These are phyloP conservation scores for Drosophila pullipes DNA, from an alignment of 2,888 invertebrate genomes.

Conservation along the genomic window DNA sequence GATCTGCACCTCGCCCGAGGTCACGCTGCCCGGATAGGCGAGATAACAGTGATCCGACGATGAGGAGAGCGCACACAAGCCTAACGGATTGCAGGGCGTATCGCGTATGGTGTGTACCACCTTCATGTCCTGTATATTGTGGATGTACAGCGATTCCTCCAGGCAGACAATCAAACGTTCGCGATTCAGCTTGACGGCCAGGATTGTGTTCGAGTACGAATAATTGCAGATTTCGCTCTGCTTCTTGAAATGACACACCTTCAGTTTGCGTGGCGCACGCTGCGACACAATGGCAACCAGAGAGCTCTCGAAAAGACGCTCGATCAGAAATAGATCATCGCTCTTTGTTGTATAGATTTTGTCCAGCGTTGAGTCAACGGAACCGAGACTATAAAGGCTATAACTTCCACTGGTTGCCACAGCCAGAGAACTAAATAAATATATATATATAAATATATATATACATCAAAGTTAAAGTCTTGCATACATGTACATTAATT, in stretches of 20 bases:
- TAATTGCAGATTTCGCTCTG: conserved; percentile 99
- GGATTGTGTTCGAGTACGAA: conserved; percentile 96
- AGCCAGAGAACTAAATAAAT: conserved; percentile 90
- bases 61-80: conserved; percentile 95
- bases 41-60: conserved; percentile 96
- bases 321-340: conserved; percentile 96
- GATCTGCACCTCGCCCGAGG: conserved; percentile 92
- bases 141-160: conserved; percentile 98
- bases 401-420: conserved; percentile 97
- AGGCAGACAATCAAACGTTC: conserved; percentile 97
- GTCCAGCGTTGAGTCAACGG: conserved; percentile 92
- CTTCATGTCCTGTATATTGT: conserved; percentile 99
- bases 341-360: conserved; percentile 95
- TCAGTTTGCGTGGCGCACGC: conserved; percentile 92
- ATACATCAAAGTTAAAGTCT: neutral
- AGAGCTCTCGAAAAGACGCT: conserved; percentile 98
- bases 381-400: conserved; percentile 93
- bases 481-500: neutral
- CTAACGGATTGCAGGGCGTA: conserved; percentile 97
- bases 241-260: conserved; percentile 97
- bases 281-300: conserved; percentile 97
- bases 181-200: conserved; percentile 97
- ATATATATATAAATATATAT: neutral
- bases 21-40: conserved; percentile 98
- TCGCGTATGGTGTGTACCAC: conserved; percentile 99